Base-by-base conservation (phyloP, 2,113 vertebrate genomes). In the Barnardius zonarius region DNA sequence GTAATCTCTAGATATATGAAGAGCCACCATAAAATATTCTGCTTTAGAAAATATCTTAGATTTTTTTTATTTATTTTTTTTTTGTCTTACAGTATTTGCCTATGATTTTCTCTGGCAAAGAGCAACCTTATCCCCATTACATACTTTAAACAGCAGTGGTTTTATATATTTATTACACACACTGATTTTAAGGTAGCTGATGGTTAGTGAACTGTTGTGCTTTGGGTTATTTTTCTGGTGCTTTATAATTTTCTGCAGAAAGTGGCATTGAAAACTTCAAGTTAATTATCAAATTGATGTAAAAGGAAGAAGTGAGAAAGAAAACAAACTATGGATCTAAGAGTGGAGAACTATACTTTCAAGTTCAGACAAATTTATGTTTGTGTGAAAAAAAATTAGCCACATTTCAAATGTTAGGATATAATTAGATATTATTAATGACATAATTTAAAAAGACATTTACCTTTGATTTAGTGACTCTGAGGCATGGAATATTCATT, bases 61-160 rank as follows among this genome's bases (percentile, higher is more conserved):
- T n/a, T 2, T 6, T n/a, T 20, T 20, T 33, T 2, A 37, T 39
- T 39, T 39, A 11, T 2, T 9, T 57, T 22, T n/a, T 57, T 2
- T 7, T 66, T 83, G 74, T 84, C 44, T 62, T 62, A 13, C 9
- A 67, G 8, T 46, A 61, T 20, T 73, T 78, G 2, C 7, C 72
- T 57, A 14, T 30, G 4, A 48, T 73, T 81, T 96, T 82, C 9
- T 84, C 14, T 48, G 13, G 13, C 27, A 72, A 82, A 79, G 10
- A 43, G 1, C 3, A 4, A 49, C 3, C 2, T 68, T 67, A 54
- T 59, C 74, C 13, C n/a, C 7, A 35, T 28, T 55, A 55, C 0
- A 27, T 83, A 52, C 55, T 64, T 83, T 86, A 51, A 77, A 4
- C 28, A 73, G 5, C 4, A n/a, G 25, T 12, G 3, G 7, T 14